Percentiles rank a stretch among this genome's conserved stretches.
These are phyloP conservation scores for Dolichomitus sp. DNA, from an alignment of 2,888 invertebrate species.

Conservation along the genomic window DNA sequence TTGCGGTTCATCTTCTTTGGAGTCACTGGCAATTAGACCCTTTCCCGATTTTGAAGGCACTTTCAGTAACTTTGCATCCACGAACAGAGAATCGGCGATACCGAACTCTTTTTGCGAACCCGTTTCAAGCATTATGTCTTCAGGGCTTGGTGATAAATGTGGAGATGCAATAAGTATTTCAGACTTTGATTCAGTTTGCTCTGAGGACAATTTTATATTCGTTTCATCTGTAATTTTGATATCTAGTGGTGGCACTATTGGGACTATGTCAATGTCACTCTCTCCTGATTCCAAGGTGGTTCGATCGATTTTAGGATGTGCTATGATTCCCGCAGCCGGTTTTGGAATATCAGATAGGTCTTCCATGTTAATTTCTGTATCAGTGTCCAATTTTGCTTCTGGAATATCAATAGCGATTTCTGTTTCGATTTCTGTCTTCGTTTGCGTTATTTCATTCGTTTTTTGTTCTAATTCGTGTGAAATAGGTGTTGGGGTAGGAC, in stretches of 20 bases:
- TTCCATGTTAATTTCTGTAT: not conserved
- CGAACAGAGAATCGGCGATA: conserved; percentile 59
- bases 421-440: not conserved
- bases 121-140: conserved; percentile 7
- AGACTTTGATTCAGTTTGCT: conserved; percentile 6
- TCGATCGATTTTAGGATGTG: conserved; percentile 11
- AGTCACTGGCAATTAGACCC: not conserved
- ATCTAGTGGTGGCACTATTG: conserved; percentile 34
- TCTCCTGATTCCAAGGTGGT: not conserved
- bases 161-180: conserved; percentile 3
- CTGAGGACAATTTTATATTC: not conserved
- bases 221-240: conserved; percentile 21
- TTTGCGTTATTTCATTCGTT: not conserved
- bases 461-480: conserved; percentile 4
- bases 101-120: conserved; percentile 56
- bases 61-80: conserved; percentile 54
- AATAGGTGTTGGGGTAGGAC: conserved; percentile 21
- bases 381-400: not conserved
- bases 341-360: conserved; percentile 4
- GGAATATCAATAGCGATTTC: not conserved
- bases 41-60: conserved; percentile 1
- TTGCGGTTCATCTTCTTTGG: not conserved
- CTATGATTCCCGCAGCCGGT: not conserved
- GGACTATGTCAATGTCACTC: conserved; percentile 11
- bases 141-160: not conserved